phyloP scores from a whole-genome alignment of 2,888 invertebrate genomes.

The Barypeithes pellucidus region DNA sequence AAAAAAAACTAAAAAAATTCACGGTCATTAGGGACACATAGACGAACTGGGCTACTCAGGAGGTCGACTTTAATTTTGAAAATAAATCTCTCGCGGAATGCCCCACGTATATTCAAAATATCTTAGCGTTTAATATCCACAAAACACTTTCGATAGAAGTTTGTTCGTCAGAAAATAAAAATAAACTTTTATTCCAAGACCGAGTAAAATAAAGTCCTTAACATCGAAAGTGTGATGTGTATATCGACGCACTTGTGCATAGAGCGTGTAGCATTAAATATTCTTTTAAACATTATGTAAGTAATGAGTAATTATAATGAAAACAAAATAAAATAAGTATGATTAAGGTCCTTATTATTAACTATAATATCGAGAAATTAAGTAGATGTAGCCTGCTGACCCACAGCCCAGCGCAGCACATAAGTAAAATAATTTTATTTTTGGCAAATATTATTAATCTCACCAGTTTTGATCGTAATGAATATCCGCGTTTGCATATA shows the following conservation, averaged over 20 bases:
- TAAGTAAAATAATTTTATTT: constrained; percentile 22
- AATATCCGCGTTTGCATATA: constrained; percentile 44
- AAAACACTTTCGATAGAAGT: constrained; percentile 45
- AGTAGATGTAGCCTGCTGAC: constrained; percentile 65
- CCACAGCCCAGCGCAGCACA: constrained; percentile 61
- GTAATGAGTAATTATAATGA: constrained; percentile 23
- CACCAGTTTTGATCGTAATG: constrained; percentile 22
- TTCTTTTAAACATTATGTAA: constrained; percentile 41
- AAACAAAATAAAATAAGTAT: constrained; percentile 36
- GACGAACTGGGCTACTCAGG: no score
- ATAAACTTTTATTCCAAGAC: not conserved
- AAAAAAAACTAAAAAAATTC: no score
- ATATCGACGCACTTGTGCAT: constrained; percentile 39
- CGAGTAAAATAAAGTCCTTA: constrained; percentile 22
- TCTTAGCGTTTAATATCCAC: constrained; percentile 53
- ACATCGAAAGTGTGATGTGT: constrained; percentile 35
- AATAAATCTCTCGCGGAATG: no score
- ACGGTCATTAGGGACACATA: no score
- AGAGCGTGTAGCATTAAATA: constrained; percentile 23
- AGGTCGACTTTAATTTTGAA: no score
- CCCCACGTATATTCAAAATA: constrained; percentile 51
- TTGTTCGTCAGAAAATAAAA: constrained; percentile 31
- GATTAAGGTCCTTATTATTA: constrained; percentile 38
- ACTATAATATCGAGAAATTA: constrained; percentile 55
- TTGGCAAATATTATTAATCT: constrained; percentile 50